Evolutionary conservation across 2,113 vertebrate genomes (phyloP).

Genomic region (Anas platyrhynchos): DNA sequence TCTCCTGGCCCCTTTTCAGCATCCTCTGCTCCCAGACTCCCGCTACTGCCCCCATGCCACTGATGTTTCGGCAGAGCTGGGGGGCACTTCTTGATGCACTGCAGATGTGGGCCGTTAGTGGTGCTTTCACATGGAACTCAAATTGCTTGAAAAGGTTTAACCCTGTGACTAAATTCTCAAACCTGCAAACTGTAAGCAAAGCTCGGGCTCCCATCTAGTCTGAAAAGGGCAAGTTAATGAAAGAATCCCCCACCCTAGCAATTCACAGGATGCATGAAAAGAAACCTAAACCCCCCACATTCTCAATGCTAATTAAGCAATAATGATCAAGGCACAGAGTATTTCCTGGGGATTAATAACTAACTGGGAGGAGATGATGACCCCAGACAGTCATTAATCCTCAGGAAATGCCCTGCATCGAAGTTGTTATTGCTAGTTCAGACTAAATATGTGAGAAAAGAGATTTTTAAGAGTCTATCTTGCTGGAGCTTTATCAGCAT

Average conservation of each 20-base stretch:
- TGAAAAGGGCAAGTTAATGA: conserved; percentile 67
- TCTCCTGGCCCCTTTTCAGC: neutral
- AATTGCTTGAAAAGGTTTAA: conserved; percentile 54
- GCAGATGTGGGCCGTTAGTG: conserved; percentile 49
- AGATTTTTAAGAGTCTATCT: neutral
- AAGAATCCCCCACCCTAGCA: conserved; percentile 46
- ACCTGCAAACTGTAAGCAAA: conserved; percentile 52
- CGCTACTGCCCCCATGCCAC: neutral
- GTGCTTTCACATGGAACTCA: conserved; percentile 60
- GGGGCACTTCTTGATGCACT: conserved; percentile 15
- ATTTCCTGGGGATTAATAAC: conserved; percentile 84
- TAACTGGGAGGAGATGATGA: conserved; percentile 79
- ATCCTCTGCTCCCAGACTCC: neutral
- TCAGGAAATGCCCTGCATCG: conserved; percentile 78
- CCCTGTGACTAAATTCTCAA: conserved; percentile 57
- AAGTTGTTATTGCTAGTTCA: conserved; percentile 76
- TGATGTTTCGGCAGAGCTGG: neutral
- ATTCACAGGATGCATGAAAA: conserved; percentile 71
- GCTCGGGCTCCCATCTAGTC: conserved; percentile 34
- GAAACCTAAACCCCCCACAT: conserved; percentile 70
- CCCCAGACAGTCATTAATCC: conserved; percentile 82
- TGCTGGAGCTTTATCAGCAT: conserved; percentile 8
- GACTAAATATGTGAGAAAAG: conserved; percentile 62
- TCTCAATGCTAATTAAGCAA: conserved; percentile 77
- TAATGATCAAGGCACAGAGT: conserved; percentile 76